phyloP scores from a whole-genome alignment of 2,888 invertebrate species.

The Smittia sp. region DNA sequence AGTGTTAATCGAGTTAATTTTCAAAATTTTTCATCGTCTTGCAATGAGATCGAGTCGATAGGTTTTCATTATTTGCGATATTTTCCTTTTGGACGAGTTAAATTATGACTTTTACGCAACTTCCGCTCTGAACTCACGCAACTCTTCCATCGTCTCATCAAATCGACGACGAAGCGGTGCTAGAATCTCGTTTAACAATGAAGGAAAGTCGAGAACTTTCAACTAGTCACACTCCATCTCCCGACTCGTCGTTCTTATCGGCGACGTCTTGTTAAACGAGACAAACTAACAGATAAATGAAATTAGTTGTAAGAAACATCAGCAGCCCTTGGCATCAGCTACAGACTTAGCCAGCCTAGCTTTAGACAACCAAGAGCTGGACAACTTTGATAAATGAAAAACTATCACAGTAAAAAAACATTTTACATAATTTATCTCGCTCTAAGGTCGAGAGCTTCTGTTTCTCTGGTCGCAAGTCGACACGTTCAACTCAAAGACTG shows the following conservation, averaged over 20 bases:
- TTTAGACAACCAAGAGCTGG: background rate
- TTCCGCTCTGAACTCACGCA: background rate
- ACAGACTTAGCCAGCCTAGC: too few species aligned
- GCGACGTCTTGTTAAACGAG: too few species aligned
- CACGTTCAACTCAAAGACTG: background rate
- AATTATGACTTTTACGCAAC: slow-evolving; percentile 6
- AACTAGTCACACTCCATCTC: too few species aligned
- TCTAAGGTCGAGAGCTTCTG: too few species aligned
- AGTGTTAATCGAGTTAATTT: slow-evolving; percentile 5
- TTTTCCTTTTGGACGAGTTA: slow-evolving; percentile 14
- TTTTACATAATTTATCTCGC: too few species aligned
- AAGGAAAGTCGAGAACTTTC: too few species aligned
- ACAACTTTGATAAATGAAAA: slow-evolving; percentile 20
- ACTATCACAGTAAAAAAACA: slow-evolving; percentile 29
- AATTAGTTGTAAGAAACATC: too few species aligned
- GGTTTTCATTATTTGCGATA: slow-evolving; percentile 21
- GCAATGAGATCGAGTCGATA: slow-evolving; percentile 11
- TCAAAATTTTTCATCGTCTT: background rate
- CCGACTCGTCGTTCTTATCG: too few species aligned
- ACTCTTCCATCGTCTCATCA: background rate
- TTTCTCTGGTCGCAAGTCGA: too few species aligned
- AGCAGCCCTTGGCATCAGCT: too few species aligned
- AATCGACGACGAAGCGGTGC: background rate
- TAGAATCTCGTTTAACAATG: too few species aligned
- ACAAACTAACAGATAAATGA: too few species aligned